Evolutionary conservation across 2,113 vertebrate species (phyloP), one percentile per base, ranked within the genome.

Genomic region (Actenoides hombroni): DNA sequence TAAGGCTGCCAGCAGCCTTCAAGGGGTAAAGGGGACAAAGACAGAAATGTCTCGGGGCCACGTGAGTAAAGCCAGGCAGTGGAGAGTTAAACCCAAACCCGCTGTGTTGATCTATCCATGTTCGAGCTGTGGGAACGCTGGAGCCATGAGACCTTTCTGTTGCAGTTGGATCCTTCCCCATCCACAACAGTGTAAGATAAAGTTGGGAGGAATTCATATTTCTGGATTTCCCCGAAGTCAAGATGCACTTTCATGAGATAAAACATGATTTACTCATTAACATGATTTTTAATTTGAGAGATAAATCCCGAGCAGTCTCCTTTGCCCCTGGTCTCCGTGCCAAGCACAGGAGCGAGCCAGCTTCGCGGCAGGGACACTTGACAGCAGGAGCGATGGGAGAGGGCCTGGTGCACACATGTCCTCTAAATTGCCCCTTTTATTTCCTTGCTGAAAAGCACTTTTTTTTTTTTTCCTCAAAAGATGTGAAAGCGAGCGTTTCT

Each of bases 351-450:
- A 33, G 82, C 33, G 56, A 75, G 93, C 83, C 95, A 94, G 33
- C 95, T 91, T 64, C 95, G 70, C 95, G 87, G 95, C 78, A 48
- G 95, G 81, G 83, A 28, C 16, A 31, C 83, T 19, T n/a, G 67
- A 57, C 71, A 90, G 94, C 54, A 88, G 75, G 79, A 73, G 63
- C 10, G 82, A 80, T 89, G 74, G 83, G 28, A 37, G 14, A 7
- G 49, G 48, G 61, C 68, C 68, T 60, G 53, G 16, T 70, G 65
- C 74, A 67, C 86, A 86, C 69, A 2, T 16, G 56, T 15, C 51
- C 84, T 56, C 26, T 75, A 33, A 71, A 33, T 16, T 18, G 42
- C 60, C 40, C 70, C 60, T 94, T 87, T 61, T 71, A 10, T 91
- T 82, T 75, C 42, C n/a, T 37, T 57, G 70, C 84, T 83, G 57